phyloP scores from a whole-genome alignment of 2,797 vertebrate species.

The Myotis daubentonii region DNA sequence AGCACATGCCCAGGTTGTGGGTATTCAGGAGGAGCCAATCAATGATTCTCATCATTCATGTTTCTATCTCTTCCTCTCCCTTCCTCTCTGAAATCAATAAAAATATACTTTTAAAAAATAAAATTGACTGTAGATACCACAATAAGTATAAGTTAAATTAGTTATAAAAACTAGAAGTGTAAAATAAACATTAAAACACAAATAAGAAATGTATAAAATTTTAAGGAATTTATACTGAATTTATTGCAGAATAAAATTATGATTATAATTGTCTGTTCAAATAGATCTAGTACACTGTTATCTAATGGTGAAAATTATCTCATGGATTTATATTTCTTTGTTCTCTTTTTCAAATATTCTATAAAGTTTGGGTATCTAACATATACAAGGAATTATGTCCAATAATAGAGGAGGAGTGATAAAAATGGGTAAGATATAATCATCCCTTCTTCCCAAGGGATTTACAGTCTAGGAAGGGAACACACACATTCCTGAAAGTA shows the following conservation, averaged over 20 bases:
- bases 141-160: conserved; percentile 9
- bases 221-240: not conserved
- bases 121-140: not conserved
- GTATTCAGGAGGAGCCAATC: too few species aligned
- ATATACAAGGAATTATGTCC: not conserved
- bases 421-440: not conserved
- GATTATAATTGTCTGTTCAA: not conserved
- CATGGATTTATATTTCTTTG: not conserved
- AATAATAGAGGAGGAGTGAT: not conserved
- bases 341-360: not conserved
- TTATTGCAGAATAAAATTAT: conserved; percentile 3
- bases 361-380: not conserved
- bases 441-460: not conserved
- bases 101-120: too few species aligned
- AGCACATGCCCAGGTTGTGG: too few species aligned
- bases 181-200: conserved; percentile 15
- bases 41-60: too few species aligned
- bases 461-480: not conserved
- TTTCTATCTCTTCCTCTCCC: too few species aligned
- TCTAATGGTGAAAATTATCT: not conserved
- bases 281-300: not conserved
- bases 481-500: not conserved
- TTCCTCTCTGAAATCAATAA: too few species aligned
- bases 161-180: not conserved
- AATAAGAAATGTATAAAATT: not conserved